A percentile compares a stretch with the other conserved stretches of the same genome.
Conservation (phyloP, 2,113 vertebrate species). For the Ciconia stormi region DNA sequence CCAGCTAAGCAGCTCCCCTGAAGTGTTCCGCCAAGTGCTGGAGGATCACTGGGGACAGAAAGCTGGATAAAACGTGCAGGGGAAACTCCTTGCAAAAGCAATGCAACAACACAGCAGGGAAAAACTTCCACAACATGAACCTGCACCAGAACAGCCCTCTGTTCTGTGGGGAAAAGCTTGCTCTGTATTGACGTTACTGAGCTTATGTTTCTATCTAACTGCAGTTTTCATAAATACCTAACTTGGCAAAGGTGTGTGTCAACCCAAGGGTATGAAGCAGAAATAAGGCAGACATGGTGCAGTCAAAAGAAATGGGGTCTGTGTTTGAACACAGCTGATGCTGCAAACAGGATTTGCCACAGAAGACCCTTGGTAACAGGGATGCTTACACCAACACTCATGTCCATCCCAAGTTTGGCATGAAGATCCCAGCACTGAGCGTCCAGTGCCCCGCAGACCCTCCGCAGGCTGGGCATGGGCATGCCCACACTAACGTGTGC, state of each 20-base stretch:
- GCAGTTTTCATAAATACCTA: background rate
- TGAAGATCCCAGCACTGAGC: background rate
- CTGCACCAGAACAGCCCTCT: background rate
- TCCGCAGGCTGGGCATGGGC: rapidly evolving
- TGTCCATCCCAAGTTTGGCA: background rate
- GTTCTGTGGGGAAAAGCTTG: background rate
- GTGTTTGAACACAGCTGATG: background rate
- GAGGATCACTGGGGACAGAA: background rate
- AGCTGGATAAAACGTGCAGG: background rate
- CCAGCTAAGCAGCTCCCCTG: background rate
- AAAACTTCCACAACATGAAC: background rate
- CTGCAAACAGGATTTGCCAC: background rate
- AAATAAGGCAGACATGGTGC: background rate
- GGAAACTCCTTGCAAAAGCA: background rate
- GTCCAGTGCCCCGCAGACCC: background rate
- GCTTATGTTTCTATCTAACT: background rate
- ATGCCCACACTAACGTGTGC: background rate
- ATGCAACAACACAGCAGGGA: background rate
- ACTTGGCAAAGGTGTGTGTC: background rate
- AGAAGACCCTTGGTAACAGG: background rate
- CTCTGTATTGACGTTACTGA: background rate
- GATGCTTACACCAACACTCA: background rate
- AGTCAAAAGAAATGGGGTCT: background rate
- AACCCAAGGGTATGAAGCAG: background rate
- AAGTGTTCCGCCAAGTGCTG: background rate